Evolutionary conservation across 53 echinoderm and acorn worm genomes (phyloP).

Genomic region (Patiria pectinifera): DNA sequence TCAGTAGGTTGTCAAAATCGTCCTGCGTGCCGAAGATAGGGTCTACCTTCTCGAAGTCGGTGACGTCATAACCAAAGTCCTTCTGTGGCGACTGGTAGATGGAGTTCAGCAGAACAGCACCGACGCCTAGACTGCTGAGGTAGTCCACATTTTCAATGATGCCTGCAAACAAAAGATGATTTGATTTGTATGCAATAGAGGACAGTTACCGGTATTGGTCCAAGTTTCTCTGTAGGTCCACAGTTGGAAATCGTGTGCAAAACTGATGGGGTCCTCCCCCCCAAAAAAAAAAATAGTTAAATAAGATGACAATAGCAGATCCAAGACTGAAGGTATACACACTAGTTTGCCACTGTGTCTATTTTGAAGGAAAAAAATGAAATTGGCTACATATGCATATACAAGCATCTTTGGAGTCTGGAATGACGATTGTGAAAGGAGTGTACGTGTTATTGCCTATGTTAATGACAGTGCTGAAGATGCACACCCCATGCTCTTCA

Average conservation of each 20-base stretch:
- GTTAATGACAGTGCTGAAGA: no score
- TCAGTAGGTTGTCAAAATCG: conserved; percentile 79
- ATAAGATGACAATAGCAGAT: no score
- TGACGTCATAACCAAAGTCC: conserved; percentile 91
- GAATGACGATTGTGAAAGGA: no score
- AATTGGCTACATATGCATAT: no score
- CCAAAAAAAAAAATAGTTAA: no score
- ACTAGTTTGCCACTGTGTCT: no score
- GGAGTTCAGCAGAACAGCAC: conserved; percentile 86
- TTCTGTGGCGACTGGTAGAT: conserved; percentile 79
- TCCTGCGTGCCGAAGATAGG: conserved; percentile 76
- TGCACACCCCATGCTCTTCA: no score
- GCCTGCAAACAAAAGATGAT: conserved; percentile 46
- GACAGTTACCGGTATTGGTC: background rate
- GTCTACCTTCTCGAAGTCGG: conserved; percentile 81
- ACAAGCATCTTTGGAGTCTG: no score
- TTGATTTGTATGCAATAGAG: background rate
- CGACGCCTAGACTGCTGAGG: conserved; percentile 78
- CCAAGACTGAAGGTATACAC: no score
- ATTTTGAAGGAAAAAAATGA: no score
- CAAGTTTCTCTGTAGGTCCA: background rate
- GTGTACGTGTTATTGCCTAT: no score
- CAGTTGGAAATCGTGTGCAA: background rate
- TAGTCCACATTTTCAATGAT: conserved; percentile 78
- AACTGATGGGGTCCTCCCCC: background rate